These are phyloP conservation scores for Zaprionus tsacasi DNA, from an alignment of 1,140 invertebrate genomes.

Conservation along the genomic window DNA sequence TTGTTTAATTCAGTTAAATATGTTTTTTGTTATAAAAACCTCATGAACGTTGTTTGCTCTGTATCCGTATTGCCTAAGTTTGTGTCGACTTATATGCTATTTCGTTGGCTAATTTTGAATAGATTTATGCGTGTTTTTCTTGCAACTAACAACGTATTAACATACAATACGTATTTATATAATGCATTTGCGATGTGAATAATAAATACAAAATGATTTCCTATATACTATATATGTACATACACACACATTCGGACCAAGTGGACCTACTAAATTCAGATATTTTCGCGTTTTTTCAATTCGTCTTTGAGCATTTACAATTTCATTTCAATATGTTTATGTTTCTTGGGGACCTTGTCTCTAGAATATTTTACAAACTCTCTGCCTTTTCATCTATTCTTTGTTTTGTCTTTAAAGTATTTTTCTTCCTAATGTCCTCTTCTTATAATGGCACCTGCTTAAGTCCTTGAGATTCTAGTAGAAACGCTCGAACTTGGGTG, in stretches of 20 bases:
- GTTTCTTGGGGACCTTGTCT: slow-evolving; percentile 4
- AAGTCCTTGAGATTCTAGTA: slow-evolving; percentile 57
- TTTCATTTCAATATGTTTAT: slow-evolving; percentile 40
- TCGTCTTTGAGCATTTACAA: slow-evolving; percentile 73
- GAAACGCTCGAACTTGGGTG: slow-evolving; percentile 81
- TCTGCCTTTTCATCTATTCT: no score
- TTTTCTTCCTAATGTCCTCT: not conserved
- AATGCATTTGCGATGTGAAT: slow-evolving; percentile 33
- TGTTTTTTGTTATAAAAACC: not conserved
- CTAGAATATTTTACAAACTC: no score
- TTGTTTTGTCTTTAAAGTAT: not conserved
- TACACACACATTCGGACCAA: slow-evolving; percentile 50
- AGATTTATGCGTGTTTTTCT: slow-evolving; percentile 81
- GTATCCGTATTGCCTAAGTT: slow-evolving; percentile 35
- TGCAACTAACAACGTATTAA: slow-evolving; percentile 45
- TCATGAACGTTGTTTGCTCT: not conserved
- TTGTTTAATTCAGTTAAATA: not conserved
- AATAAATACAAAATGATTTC: slow-evolving; percentile 53
- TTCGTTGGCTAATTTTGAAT: slow-evolving; percentile 80
- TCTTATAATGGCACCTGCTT: not conserved
- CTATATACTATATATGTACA: slow-evolving; percentile 41
- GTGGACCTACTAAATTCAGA: slow-evolving; percentile 25
- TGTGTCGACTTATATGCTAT: slow-evolving; percentile 55
- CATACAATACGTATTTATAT: slow-evolving; percentile 22
- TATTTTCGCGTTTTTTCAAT: slow-evolving; percentile 43